Conservation (phyloP, 2,888 invertebrate genomes). For the Rhopalosiphum nymphaeae region DNA sequence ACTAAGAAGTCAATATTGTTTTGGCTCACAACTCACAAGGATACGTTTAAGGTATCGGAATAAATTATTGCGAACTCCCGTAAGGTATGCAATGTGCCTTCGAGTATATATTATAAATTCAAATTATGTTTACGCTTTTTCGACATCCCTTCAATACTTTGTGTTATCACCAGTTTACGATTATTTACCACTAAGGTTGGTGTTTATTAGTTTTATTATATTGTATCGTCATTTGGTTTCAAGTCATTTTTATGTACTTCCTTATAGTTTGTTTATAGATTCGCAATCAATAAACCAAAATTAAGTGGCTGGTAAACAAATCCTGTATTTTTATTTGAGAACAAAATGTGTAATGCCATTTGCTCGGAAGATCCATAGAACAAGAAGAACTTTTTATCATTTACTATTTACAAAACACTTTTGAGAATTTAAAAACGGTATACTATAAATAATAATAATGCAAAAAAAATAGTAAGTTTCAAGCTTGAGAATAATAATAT, state of each 20-base stretch:
- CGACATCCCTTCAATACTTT: neutral
- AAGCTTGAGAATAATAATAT: neutral
- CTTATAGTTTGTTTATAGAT: neutral
- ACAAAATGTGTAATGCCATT: neutral
- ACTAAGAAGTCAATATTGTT: neutral
- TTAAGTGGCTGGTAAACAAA: neutral
- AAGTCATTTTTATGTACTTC: neutral
- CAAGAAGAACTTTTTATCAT: neutral
- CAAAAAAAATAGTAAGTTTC: neutral
- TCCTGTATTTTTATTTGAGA: neutral
- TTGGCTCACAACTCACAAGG: neutral
- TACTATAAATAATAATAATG: neutral
- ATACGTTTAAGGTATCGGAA: neutral
- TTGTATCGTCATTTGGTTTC: neutral
- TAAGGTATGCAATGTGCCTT: neutral
- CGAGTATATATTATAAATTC: neutral
- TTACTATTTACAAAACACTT: slow-evolving; percentile 8
- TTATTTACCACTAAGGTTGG: neutral
- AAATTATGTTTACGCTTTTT: neutral
- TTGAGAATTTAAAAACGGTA: neutral
- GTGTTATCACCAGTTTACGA: neutral
- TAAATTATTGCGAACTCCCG: neutral
- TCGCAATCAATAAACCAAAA: neutral
- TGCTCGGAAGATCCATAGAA: neutral
- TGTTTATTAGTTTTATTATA: neutral